phyloP scores from a whole-genome alignment of 2,888 invertebrate genomes.

The Mylabris sibirica region DNA sequence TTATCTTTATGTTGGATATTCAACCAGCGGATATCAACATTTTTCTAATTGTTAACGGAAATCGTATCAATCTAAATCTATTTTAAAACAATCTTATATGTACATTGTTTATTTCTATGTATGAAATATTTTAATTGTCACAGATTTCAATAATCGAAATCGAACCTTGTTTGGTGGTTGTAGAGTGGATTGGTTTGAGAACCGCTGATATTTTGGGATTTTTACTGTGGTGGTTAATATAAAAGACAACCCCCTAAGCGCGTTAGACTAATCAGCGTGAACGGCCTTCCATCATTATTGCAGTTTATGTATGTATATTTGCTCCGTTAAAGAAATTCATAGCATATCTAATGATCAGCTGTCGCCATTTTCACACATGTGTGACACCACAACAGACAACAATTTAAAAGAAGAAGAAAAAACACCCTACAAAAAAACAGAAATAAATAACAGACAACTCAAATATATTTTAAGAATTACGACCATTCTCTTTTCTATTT shows the following conservation, averaged over 20 bases:
- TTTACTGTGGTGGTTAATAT: background rate
- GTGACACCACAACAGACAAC: conserved; percentile 31
- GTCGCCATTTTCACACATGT: conserved; percentile 51
- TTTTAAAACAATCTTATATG: background rate
- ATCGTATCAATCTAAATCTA: background rate
- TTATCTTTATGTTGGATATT: conserved; percentile 16
- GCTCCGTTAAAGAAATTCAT: conserved; percentile 52
- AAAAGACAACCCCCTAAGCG: conserved; percentile 48
- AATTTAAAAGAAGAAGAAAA: background rate
- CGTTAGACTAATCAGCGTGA: conserved; percentile 57
- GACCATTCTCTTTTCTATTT: background rate
- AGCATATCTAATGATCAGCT: conserved; percentile 58
- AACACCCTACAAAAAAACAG: background rate
- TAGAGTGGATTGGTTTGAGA: conserved; percentile 21
- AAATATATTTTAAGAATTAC: conserved; percentile 8
- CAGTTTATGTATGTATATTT: conserved; percentile 37
- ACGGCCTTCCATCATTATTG: conserved; percentile 44
- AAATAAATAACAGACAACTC: background rate
- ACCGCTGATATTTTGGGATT: conserved; percentile 13
- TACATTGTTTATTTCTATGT: background rate
- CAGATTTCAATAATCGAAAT: background rate
- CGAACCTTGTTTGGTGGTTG: background rate
- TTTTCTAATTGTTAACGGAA: background rate
- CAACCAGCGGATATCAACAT: conserved; percentile 35
- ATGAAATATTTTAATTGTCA: background rate